A percentile compares a stretch with the other conserved stretches of the same genome.
Conservation (phyloP, 2,888 invertebrate genomes). For the Gasteruption jaculator region DNA sequence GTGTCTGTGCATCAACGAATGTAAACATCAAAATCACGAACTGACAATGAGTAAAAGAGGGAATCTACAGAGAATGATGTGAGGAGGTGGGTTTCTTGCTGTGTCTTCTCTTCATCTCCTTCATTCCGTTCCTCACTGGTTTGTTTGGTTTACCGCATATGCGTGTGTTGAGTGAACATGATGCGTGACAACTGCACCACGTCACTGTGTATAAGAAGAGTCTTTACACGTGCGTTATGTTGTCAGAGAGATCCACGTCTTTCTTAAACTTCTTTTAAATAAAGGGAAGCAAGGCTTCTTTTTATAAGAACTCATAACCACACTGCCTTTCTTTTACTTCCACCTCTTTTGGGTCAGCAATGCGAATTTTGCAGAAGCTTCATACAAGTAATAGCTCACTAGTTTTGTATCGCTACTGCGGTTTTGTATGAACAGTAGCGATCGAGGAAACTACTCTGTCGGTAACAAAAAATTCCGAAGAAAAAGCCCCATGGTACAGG, state of each 20-base stretch:
- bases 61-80: conserved; percentile 28
- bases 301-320: conserved; percentile 24
- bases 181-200: conserved; percentile 28
- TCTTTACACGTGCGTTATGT: too few species aligned
- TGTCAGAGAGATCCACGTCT: too few species aligned
- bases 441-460: conserved; percentile 27
- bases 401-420: conserved; percentile 23
- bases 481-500: conserved; percentile 25
- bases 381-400: too few species aligned
- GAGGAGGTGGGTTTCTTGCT: conserved; percentile 33
- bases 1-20: too few species aligned
- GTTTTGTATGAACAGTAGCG: conserved; percentile 44
- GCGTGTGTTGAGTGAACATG: conserved; percentile 25
- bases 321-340: conserved; percentile 5
- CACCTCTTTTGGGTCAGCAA: too few species aligned
- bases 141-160: conserved; percentile 34
- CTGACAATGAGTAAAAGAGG: conserved; percentile 14
- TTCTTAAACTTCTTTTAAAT: too few species aligned
- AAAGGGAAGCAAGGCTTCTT: too few species aligned
- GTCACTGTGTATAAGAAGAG: too few species aligned
- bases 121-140: conserved; percentile 26
- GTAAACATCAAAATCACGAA: too few species aligned
- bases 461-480: conserved; percentile 26
- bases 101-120: conserved; percentile 13
- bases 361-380: too few species aligned